Conservation (phyloP, 2,797 vertebrate genomes). For the Adelosebastes latens region DNA sequence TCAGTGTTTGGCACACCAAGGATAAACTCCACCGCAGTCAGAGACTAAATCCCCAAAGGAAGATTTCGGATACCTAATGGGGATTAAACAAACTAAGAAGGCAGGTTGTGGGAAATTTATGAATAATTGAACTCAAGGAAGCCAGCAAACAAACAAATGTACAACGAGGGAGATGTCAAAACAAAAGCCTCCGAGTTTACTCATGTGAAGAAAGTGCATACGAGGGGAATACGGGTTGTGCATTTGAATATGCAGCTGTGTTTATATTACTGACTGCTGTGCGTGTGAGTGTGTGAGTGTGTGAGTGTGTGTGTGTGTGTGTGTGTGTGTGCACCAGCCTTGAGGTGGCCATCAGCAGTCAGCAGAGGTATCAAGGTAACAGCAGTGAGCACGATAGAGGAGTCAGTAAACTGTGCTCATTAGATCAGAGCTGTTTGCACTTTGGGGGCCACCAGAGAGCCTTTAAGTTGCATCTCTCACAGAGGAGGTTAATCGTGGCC, state of each 20-base stretch:
- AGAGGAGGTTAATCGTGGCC: not conserved
- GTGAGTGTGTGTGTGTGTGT: not conserved
- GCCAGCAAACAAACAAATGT: slow-evolving; percentile 48
- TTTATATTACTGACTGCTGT: not conserved
- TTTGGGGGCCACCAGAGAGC: not conserved
- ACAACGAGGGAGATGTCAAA: slow-evolving; percentile 42
- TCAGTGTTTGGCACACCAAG: slow-evolving; percentile 61
- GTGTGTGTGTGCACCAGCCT: not conserved
- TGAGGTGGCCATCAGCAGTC: slow-evolving; percentile 36
- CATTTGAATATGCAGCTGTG: slow-evolving; percentile 4
- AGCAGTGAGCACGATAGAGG: slow-evolving; percentile 3
- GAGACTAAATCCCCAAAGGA: slow-evolving; percentile 61
- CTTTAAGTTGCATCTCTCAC: slow-evolving; percentile 11
- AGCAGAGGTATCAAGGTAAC: slow-evolving; percentile 48
- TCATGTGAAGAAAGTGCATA: slow-evolving; percentile 21
- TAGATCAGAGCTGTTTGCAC: slow-evolving; percentile 31
- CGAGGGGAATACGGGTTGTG: not conserved
- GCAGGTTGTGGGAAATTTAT: slow-evolving; percentile 44
- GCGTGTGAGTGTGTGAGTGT: not conserved
- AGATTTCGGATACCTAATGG: slow-evolving; percentile 64
- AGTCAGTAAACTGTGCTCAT: slow-evolving; percentile 41
- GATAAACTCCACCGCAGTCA: slow-evolving; percentile 64
- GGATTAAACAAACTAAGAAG: slow-evolving; percentile 63
- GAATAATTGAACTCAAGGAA: slow-evolving; percentile 56
- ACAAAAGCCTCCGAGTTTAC: slow-evolving; percentile 39